Percentiles rank a stretch among this genome's conserved stretches.
phyloP scores from a whole-genome alignment of 2,113 vertebrate species.

The Microcebus murinus region DNA sequence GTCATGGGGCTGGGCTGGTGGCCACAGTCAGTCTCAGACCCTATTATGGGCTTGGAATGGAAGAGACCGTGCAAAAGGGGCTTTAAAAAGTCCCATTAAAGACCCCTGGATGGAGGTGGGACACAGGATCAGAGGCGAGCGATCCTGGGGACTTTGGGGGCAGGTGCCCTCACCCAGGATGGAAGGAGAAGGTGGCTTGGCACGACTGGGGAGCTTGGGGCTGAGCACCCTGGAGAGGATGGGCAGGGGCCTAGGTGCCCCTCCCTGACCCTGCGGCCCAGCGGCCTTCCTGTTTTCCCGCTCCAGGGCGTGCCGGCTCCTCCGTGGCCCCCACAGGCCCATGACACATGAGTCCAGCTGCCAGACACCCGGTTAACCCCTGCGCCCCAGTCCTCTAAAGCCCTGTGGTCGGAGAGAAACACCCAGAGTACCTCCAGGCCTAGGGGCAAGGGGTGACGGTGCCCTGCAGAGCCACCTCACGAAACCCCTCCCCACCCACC shows the following conservation, averaged over 20 bases:
- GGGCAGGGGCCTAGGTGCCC: not conserved
- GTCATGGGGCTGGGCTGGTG: not conserved
- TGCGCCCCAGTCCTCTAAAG: constrained; percentile 34
- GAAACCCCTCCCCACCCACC: not conserved
- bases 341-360: constrained; percentile 72
- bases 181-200: not conserved
- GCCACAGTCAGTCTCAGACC: not conserved
- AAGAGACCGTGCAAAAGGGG: not conserved
- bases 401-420: not conserved
- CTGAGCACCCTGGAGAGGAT: not conserved
- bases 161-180: not conserved
- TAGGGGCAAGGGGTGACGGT: not conserved
- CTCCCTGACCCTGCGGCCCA: not conserved
- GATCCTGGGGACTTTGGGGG: not conserved
- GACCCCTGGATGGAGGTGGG: not conserved
- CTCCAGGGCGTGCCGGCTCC: constrained; percentile 68
- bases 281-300: constrained; percentile 74
- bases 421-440: not conserved
- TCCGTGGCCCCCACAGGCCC: constrained; percentile 64
- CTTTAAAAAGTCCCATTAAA: not conserved
- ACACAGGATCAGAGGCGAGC: not conserved
- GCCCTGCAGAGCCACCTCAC: not conserved
- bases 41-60: not conserved
- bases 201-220: not conserved
- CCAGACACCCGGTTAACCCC: constrained; percentile 74